Base-by-base conservation (phyloP, 2,797 vertebrate genomes). In the Microhierax caerulescens region DNA sequence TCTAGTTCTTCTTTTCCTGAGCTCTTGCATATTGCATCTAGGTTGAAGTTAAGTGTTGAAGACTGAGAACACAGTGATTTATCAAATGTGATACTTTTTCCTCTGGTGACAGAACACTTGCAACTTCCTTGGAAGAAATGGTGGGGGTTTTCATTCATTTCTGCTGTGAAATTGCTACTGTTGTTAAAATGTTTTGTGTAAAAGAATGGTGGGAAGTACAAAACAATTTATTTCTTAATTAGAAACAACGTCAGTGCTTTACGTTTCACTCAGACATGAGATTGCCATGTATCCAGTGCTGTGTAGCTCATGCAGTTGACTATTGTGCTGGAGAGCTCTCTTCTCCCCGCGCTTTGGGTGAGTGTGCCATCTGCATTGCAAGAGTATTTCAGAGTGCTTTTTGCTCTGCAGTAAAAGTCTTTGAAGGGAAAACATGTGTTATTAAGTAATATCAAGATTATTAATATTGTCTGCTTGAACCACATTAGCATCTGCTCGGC, bases 371-470 rank as follows among this genome's bases (percentile, higher is more conserved):
- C 75, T 93, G 89, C 77, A 25, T 19, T 67, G 75, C 51, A 80
- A 86, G 48, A 34, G 22, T 73, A 37, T 77, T 91, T 70, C 72
- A 65, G 43, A 39, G 37, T 74, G 39, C 65, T 92, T 89, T 74
- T 69, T 93, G 75, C 48, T 86, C 79, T 64, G 23, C 64, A 69
- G 53, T 86, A 60, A 37, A 88, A 57, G 43, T 23, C 95, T 96
- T 93, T 63, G 81, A 95, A 93, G 87, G 74, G 57, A 97, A 97
- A 97, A 79, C 54, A 81, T 54, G 21, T 93, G 74, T 95, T 97
- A 95, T 93, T 96, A 97, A 97, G 74, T 93, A 97, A 96, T 92
- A 95, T 83, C 75, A 84, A 97, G 93, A 95, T 97, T 97, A 96
- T 97, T 96, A 96, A 95, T 91, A 95, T 90, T 97, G 87, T 94